These are phyloP conservation scores for Pyrgus malvae DNA, from an alignment of 2,888 invertebrate genomes.

Conservation along the genomic window DNA sequence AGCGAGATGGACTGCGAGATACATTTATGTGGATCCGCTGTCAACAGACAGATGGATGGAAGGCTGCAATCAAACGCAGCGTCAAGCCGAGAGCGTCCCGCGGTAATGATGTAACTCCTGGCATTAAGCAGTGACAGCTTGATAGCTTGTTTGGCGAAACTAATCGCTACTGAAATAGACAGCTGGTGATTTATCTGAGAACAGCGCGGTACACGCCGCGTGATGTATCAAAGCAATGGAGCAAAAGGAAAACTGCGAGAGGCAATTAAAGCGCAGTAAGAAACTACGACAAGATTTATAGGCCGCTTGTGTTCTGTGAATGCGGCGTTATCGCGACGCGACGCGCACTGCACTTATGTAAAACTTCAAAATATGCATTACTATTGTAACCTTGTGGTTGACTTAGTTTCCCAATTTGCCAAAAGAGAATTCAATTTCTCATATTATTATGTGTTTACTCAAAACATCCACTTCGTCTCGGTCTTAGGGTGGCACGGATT, in stretches of 20 bases:
- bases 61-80: constrained; percentile 9
- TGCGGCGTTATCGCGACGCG: background rate
- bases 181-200: constrained; percentile 25
- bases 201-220: constrained; percentile 16
- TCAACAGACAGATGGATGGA: constrained; percentile 24
- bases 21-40: constrained; percentile 16
- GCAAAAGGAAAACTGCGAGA: constrained; percentile 24
- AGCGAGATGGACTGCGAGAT: constrained; percentile 1
- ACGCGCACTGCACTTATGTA: background rate
- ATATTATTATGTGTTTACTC: too few species aligned
- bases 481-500: too few species aligned
- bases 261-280: constrained; percentile 26
- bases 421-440: too few species aligned
- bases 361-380: too few species aligned
- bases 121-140: constrained; percentile 20
- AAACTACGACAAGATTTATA: constrained; percentile 25
- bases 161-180: constrained; percentile 28
- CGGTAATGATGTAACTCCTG: constrained; percentile 22
- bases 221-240: constrained; percentile 22
- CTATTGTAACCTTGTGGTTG: too few species aligned
- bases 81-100: constrained; percentile 2
- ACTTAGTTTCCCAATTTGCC: too few species aligned
- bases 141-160: constrained; percentile 27
- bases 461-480: too few species aligned
- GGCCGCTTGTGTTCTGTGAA: constrained; percentile 4